Conservation (phyloP, 1,140 invertebrate species). For the Asbolus verrucosus region DNA sequence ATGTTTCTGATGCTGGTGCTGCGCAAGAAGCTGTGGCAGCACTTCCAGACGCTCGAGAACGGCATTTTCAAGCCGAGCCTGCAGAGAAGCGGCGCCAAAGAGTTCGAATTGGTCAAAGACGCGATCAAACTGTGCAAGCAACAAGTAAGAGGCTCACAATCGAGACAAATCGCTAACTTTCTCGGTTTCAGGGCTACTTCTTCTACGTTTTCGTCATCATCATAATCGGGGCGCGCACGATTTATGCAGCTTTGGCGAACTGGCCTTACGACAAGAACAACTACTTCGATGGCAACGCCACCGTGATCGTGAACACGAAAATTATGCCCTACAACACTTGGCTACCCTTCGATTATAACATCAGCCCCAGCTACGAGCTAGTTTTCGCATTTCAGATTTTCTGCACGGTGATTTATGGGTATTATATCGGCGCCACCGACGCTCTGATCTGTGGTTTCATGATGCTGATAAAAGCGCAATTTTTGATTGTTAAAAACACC, state of each 20-base stretch:
- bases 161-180: background rate
- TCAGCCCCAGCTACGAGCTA: conserved; percentile 42
- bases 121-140: conserved; percentile 28
- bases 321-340: conserved; percentile 37
- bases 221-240: background rate
- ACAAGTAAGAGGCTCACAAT: conserved; percentile 28
- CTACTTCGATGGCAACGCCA: conserved; percentile 16
- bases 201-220: conserved; percentile 6
- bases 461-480: conserved; percentile 46
- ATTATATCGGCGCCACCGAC: conserved; percentile 44
- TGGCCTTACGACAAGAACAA: conserved; percentile 6
- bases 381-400: conserved; percentile 21
- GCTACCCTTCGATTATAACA: conserved; percentile 35
- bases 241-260: conserved; percentile 1
- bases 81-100: conserved; percentile 27
- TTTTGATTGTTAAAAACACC: conserved; percentile 41
- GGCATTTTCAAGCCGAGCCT: conserved; percentile 41
- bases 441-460: conserved; percentile 44
- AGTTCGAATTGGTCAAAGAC: conserved; percentile 35
- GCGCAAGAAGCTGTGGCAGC: conserved; percentile 10
- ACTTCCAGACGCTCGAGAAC: conserved; percentile 16
- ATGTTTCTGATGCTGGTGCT: conserved; percentile 10
- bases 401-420: conserved; percentile 23
- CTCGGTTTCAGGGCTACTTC: conserved; percentile 10
- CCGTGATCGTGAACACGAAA: conserved; percentile 17